Evolutionary conservation across 2,113 vertebrate genomes (phyloP).

Genomic region (Lucifuga dentata): DNA sequence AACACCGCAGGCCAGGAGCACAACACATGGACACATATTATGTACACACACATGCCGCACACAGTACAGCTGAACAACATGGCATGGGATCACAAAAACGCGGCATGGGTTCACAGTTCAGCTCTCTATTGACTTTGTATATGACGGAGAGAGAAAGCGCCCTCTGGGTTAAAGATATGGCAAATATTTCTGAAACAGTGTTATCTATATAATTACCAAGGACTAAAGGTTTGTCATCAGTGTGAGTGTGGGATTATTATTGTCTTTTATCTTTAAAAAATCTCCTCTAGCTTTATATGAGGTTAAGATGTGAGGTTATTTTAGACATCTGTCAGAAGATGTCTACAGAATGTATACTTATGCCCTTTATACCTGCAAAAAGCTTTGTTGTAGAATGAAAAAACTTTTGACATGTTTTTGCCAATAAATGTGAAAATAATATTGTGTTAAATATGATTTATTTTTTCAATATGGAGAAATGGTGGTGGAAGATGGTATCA

Average conservation of each 20-base stretch:
- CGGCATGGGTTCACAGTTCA: slow-evolving; percentile 14
- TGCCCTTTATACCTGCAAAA: slow-evolving; percentile 59
- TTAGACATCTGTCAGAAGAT: slow-evolving; percentile 24
- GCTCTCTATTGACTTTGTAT: slow-evolving; percentile 10
- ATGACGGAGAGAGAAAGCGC: neutral
- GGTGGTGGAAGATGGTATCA: slow-evolving; percentile 45
- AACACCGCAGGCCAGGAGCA: slow-evolving; percentile 55
- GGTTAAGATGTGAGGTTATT: slow-evolving; percentile 7
- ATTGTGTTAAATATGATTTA: slow-evolving; percentile 55
- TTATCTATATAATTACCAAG: slow-evolving; percentile 31
- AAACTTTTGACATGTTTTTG: slow-evolving; percentile 51
- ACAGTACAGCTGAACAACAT: neutral
- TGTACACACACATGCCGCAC: slow-evolving; percentile 40
- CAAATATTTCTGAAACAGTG: slow-evolving; percentile 48
- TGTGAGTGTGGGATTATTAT: slow-evolving; percentile 14
- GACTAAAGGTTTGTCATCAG: slow-evolving; percentile 17
- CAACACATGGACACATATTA: slow-evolving; percentile 35
- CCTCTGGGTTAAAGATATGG: too few species aligned
- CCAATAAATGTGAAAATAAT: slow-evolving; percentile 77
- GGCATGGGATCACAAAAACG: neutral
- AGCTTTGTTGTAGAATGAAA: slow-evolving; percentile 45
- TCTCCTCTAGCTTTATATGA: slow-evolving; percentile 3
- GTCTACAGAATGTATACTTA: slow-evolving; percentile 69
- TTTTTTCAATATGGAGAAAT: slow-evolving; percentile 56
- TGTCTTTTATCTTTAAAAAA: slow-evolving; percentile 6